Evolutionary conservation across 2,888 invertebrate genomes (phyloP).

Genomic region (Pyrrhosoma nymphula): DNA sequence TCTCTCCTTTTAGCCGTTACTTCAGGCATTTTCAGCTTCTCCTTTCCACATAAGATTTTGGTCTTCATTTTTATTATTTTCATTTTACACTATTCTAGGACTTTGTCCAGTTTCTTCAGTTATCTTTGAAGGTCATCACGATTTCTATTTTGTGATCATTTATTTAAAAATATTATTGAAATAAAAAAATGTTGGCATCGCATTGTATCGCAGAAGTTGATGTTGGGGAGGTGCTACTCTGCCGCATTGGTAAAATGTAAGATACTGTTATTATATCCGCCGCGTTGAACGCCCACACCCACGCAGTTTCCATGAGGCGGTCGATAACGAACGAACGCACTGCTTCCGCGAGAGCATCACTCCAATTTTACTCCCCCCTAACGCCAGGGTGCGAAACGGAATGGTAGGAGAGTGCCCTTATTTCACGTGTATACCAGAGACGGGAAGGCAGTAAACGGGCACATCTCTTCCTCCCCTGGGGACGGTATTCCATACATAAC

Average conservation of each 20-base stretch:
- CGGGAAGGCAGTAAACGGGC: background rate
- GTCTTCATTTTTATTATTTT: no score
- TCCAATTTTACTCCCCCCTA: background rate
- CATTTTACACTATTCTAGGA: no score
- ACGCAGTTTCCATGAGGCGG: background rate
- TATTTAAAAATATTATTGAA: no score
- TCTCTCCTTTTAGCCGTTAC: no score
- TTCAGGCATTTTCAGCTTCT: no score
- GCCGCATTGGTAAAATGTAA: background rate
- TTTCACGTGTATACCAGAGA: background rate
- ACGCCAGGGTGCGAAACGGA: background rate
- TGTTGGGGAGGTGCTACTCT: no score
- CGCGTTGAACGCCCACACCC: background rate
- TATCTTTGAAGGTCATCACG: no score
- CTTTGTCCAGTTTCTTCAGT: no score
- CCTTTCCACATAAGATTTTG: no score
- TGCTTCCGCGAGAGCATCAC: slow-evolving; percentile 8
- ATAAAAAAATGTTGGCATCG: no score
- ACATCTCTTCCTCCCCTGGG: background rate
- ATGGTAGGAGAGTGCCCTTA: background rate
- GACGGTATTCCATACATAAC: background rate
- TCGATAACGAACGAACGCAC: background rate
- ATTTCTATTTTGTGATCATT: no score
- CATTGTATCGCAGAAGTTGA: no score
- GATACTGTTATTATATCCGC: background rate